phyloP scores from a whole-genome alignment of 2,113 vertebrate genomes.

The Mungos mungo region DNA sequence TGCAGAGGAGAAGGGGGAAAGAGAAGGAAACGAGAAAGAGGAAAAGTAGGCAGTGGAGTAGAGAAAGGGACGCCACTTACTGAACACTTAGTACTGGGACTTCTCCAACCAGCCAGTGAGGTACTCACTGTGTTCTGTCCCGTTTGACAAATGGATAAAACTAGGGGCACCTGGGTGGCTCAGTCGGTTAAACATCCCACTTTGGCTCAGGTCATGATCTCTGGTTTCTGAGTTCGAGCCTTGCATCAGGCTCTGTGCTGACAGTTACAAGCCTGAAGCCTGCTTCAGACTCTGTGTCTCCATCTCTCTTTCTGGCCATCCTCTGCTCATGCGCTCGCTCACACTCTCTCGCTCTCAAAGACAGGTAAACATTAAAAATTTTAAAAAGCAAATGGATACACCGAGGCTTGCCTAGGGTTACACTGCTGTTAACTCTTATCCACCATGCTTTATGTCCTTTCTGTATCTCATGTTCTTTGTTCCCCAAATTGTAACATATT shows the following conservation, averaged over 20 bases:
- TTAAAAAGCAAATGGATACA: neutral
- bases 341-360: too few relatives aligned
- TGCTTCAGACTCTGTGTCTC: too few relatives aligned
- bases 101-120: neutral
- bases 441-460: neutral
- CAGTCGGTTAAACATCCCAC: too few relatives aligned
- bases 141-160: neutral
- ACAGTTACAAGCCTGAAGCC: too few relatives aligned
- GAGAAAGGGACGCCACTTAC: neutral
- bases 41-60: neutral
- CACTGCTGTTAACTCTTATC: neutral
- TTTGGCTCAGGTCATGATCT: too few relatives aligned
- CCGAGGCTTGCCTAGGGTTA: neutral
- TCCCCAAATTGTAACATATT: neutral
- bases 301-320: too few relatives aligned
- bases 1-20: too few relatives aligned
- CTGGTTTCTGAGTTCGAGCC: too few relatives aligned
- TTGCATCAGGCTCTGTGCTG: too few relatives aligned
- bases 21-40: neutral
- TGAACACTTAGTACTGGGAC: neutral
- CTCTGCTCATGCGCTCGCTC: too few relatives aligned
- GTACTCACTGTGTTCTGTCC: neutral
- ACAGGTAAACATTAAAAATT: too few relatives aligned
- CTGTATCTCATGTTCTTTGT: neutral
- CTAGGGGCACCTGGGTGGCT: neutral